These are phyloP conservation scores for Galeopsomyia nigrocyanea DNA, from an alignment of 2,888 invertebrate genomes.

Conservation along the genomic window DNA sequence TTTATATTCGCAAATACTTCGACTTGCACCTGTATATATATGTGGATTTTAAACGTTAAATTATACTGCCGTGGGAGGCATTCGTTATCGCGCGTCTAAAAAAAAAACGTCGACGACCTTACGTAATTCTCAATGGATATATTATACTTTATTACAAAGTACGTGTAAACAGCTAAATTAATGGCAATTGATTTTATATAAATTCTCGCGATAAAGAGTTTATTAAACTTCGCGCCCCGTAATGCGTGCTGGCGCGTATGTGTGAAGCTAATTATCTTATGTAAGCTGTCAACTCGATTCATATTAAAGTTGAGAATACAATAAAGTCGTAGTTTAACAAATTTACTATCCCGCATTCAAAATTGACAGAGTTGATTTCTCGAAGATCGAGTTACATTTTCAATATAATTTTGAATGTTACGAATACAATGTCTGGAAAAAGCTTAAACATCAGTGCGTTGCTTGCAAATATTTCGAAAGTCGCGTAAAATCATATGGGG, in stretches of 20 bases:
- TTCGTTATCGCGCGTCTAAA: background rate
- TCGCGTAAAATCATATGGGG: slow-evolving; percentile 2
- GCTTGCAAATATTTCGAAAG: background rate
- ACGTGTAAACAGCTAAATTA: slow-evolving; percentile 12
- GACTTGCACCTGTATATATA: background rate
- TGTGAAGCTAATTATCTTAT: background rate
- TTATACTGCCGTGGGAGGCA: slow-evolving; percentile 8
- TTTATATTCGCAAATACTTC: background rate
- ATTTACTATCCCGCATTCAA: background rate
- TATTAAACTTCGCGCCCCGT: background rate
- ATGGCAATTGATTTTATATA: slow-evolving; percentile 7
- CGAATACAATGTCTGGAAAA: no score
- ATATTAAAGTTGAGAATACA: no score
- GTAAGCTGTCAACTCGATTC: no score
- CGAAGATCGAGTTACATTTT: no score
- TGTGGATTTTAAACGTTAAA: background rate
- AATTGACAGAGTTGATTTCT: no score
- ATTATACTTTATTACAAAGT: slow-evolving; percentile 12
- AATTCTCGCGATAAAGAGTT: background rate
- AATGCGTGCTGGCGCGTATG: background rate
- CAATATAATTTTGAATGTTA: background rate
- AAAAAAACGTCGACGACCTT: background rate
- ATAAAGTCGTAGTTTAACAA: background rate
- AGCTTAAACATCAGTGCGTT: no score
- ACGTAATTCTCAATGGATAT: background rate